Base-by-base conservation (phyloP, 2,888 invertebrate genomes). In the Branchipolynoe longqiensis region DNA sequence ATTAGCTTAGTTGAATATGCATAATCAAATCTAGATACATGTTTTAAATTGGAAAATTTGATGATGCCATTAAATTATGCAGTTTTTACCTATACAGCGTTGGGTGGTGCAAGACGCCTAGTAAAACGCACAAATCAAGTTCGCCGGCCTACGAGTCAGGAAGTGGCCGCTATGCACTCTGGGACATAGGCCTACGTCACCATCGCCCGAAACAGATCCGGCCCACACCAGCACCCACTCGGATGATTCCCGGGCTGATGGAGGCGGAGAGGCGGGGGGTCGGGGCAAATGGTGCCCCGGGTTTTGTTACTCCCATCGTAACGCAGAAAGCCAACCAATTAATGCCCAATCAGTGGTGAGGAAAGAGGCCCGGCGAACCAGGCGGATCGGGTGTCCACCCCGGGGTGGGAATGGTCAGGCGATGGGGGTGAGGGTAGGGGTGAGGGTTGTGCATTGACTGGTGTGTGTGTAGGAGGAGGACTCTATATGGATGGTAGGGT, bases 281-380 rank as follows among this genome's bases (percentile, higher is more conserved):
- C 36, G 12, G 69, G 18, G 38, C 69, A 69, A 69, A 69, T 69
- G 36, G 69, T n/a, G 38, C n/a, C 36, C 38, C 4, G 36, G 69
- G 69, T 69, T 38, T 22, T 18, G 69, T 69, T 69, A 36, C 69
- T 2, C 69, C 69, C 4, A 38, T 38, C 36, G 36, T 22, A 69
- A 18, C 25, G n/a, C 69, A 33, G 69, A 8, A 18, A 4, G 69
- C 69, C 18, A 36, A 69, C 38, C 69, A 69, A 69, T 69, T 69
- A 69, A 69, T 69, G 69, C 69, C 25, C 69, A 69, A 69, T 69
- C 69, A 69, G 69, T 38, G 38, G 69, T 69, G 69, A 69, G 69
- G 69, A 69, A 38, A 69, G 69, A 69, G 38, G 33, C 38, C 36
- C 36, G 33, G 14, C 36, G 33, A 38, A 69, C 38, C 69, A n/a